phyloP scores from a whole-genome alignment of 1,140 invertebrate genomes.

The Phocides pigmalion region DNA sequence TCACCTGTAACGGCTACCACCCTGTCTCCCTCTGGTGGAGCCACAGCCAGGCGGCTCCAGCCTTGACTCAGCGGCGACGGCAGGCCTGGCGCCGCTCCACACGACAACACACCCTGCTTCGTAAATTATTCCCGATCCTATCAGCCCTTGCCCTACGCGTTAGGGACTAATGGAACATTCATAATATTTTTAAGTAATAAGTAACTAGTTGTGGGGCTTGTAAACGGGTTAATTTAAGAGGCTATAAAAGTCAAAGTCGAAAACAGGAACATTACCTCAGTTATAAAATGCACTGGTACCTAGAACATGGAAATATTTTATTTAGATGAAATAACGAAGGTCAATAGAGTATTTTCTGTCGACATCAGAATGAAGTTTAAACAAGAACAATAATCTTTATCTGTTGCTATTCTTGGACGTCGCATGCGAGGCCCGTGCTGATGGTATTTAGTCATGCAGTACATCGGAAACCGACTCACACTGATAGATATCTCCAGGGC shows the following conservation, averaged over 20 bases:
- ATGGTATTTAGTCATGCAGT: too few species aligned
- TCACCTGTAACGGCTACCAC: neutral
- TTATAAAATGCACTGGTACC: too few species aligned
- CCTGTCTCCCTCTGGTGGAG: neutral
- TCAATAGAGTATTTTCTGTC: too few species aligned
- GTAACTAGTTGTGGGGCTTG: neutral
- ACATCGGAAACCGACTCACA: too few species aligned
- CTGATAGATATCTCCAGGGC: too few species aligned
- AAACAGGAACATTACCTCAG: too few species aligned
- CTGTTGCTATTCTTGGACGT: too few species aligned
- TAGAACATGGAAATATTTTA: too few species aligned
- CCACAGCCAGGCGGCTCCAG: neutral
- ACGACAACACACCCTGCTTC: slow-evolving; percentile 20
- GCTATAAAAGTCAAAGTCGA: neutral
- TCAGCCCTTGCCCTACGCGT: slow-evolving; percentile 15
- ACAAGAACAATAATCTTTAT: too few species aligned
- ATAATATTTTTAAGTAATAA: neutral
- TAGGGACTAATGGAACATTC: slow-evolving; percentile 1
- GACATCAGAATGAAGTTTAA: too few species aligned
- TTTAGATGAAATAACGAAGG: too few species aligned
- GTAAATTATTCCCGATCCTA: slow-evolving; percentile 39
- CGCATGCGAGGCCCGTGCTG: too few species aligned
- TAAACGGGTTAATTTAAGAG: neutral
- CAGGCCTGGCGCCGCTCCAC: slow-evolving; percentile 28
- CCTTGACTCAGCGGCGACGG: neutral